These are phyloP conservation scores for Tupiocoris notatus DNA, from an alignment of 2,888 invertebrate species.

Conservation along the genomic window DNA sequence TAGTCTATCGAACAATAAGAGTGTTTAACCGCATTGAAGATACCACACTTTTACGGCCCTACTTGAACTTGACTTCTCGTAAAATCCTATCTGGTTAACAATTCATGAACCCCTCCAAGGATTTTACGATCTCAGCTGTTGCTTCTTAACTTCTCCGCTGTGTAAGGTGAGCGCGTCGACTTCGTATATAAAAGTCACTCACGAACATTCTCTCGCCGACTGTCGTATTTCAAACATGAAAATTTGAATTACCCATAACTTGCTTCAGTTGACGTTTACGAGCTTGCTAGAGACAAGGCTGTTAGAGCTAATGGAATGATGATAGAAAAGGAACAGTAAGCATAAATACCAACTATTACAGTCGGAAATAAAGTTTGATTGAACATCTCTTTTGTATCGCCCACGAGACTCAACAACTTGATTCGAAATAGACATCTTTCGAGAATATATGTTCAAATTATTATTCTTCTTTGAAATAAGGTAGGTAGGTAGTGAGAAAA, in stretches of 20 bases:
- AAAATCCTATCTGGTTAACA: constrained; percentile 28
- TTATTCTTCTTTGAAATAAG: no score
- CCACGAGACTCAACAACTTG: no score
- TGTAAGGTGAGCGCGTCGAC: background rate
- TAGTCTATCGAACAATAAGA: background rate
- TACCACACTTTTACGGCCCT: background rate
- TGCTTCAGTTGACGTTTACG: background rate
- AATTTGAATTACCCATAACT: constrained; percentile 12
- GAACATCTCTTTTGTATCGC: no score
- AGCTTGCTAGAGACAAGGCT: background rate
- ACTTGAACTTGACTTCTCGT: constrained; percentile 21
- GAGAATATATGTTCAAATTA: no score
- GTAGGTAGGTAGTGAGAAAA: no score
- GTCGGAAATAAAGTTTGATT: no score
- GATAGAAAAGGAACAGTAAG: no score
- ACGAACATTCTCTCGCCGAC: background rate
- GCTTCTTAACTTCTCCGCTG: constrained; percentile 3
- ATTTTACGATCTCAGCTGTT: constrained; percentile 34
- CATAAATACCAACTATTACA: no score
- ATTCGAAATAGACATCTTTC: no score
- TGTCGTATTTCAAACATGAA: constrained; percentile 16
- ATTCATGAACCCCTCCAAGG: constrained; percentile 22
- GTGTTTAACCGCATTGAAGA: constrained; percentile 1
- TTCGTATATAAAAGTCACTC: constrained; percentile 26
- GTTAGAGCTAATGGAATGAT: background rate